Conservation (phyloP, 2,888 invertebrate genomes). For the Endotricha flammealis region DNA sequence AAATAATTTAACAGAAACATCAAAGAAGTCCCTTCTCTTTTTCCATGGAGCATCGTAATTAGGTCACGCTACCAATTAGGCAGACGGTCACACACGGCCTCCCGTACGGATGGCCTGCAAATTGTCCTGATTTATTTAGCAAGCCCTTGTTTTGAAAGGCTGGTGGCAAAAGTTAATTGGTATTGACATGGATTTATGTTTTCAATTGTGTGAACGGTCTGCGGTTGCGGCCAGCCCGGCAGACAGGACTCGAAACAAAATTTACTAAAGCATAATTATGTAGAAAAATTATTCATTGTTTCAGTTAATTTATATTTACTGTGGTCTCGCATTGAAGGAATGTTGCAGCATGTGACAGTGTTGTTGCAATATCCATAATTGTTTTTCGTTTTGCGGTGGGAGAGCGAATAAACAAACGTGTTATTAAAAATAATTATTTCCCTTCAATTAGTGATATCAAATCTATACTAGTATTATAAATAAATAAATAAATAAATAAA, state of each 20-base stretch:
- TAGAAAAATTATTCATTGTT: too few species aligned
- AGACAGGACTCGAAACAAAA: background rate
- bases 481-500: too few species aligned
- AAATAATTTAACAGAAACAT: too few species aligned
- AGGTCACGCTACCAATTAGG: slow-evolving; percentile 9
- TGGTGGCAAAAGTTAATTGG: slow-evolving; percentile 43
- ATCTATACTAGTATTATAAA: too few species aligned
- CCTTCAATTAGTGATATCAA: too few species aligned
- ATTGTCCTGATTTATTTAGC: slow-evolving; percentile 21
- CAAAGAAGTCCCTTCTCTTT: background rate
- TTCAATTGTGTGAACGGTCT: slow-evolving; percentile 30
- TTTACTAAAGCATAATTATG: background rate
- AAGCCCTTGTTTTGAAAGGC: slow-evolving; percentile 24
- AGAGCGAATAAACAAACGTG: too few species aligned
- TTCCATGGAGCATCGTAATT: slow-evolving; percentile 8
- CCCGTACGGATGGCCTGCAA: slow-evolving; percentile 1
- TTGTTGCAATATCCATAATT: too few species aligned
- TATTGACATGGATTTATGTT: slow-evolving; percentile 51
- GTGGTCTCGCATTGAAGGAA: too few species aligned
- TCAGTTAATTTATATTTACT: background rate
- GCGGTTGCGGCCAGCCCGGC: background rate
- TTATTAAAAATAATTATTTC: too few species aligned
- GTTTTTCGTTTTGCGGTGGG: too few species aligned
- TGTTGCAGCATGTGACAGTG: too few species aligned
- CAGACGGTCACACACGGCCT: background rate